Percentiles rank a stretch among this genome's conserved stretches.
Conservation (phyloP, 2,797 vertebrate genomes). For the Danio albolineatus region DNA sequence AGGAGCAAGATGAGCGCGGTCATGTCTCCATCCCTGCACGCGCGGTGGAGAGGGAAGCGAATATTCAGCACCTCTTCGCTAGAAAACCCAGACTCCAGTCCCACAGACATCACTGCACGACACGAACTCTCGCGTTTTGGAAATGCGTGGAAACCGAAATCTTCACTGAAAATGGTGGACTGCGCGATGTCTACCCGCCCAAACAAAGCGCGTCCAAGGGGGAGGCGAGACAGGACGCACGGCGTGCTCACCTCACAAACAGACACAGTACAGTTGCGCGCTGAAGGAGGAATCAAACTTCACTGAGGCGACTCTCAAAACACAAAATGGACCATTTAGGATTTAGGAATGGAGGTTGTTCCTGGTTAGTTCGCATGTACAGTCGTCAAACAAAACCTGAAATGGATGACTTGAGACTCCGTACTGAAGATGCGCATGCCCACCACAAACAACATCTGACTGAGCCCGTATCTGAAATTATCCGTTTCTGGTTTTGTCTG, state of each 20-base stretch:
- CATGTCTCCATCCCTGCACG: conserved; percentile 94
- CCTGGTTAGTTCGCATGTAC: neutral
- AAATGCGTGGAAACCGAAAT: conserved; percentile 7
- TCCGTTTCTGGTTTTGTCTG: no score
- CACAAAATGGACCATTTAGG: neutral
- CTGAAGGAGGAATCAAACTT: neutral
- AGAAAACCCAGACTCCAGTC: conserved; percentile 91
- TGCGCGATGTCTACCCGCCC: conserved; percentile 2
- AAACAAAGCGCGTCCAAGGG: conserved; percentile 37
- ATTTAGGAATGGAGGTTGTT: neutral
- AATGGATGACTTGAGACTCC: neutral
- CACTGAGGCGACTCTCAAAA: neutral
- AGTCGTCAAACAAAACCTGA: neutral
- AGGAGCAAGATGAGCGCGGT: conserved; percentile 86
- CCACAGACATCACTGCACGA: conserved; percentile 71
- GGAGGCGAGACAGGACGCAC: conserved; percentile 32
- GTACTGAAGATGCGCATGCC: neutral
- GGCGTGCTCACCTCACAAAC: conserved; percentile 6
- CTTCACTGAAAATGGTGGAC: neutral
- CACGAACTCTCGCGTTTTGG: neutral
- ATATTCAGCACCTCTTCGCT: conserved; percentile 93
- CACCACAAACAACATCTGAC: no score
- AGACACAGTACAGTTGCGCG: conserved; percentile 19
- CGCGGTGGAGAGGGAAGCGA: conserved; percentile 93
- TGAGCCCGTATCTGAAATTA: no score